Evolutionary conservation across 2,888 invertebrate genomes (phyloP), one percentile per base, ranked within the genome.

Genomic region (Mimachlamys varia): DNA sequence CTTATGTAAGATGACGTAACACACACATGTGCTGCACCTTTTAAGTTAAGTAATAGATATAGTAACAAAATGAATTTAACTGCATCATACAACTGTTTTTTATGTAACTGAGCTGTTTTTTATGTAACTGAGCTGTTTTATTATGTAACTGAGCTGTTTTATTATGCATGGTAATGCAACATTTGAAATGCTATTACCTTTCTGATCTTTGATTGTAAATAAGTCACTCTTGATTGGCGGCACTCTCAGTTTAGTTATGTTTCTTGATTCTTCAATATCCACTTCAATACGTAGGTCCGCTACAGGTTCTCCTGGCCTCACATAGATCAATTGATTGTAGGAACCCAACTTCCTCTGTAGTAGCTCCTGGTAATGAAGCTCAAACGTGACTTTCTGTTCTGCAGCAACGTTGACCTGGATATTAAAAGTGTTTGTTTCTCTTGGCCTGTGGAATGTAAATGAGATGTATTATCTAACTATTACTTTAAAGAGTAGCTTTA

Each of bases 311-410:
- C 98, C 98, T 0, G 98, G 98, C 95, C 98, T 97, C 90, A 98
- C 97, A 96, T 98, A 98, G 90, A 98, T 97, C 37, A 97, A 97
- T 92, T 98, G 97, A 95, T 98, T 97, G 97, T 98, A 98, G 13
- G 97, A 97, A 19, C 97, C 97, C 93, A 97, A 97, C 90, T 97
- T 97, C n/a, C 98, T 97, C 44, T 97, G 96, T 88, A 98, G 96
- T 58, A 98, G 95, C 96, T 98, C 98, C 95, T 98, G 98, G 96
- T 98, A 98, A 0, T 97, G 98, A 92, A 98, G 96, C 95, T 98
- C 98, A 96, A 98, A 98, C 0, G 97, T 97, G 0, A 97, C 98
- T 91, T 97, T 97, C 22, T 97, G 97, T 89, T 97, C 96, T 0
- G 98, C 97, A 93, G 97, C 98, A 13, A 98, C 97, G 94, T 98